phyloP scores from a whole-genome alignment of 2,888 invertebrate genomes.

The Hypolimnas misippus region DNA sequence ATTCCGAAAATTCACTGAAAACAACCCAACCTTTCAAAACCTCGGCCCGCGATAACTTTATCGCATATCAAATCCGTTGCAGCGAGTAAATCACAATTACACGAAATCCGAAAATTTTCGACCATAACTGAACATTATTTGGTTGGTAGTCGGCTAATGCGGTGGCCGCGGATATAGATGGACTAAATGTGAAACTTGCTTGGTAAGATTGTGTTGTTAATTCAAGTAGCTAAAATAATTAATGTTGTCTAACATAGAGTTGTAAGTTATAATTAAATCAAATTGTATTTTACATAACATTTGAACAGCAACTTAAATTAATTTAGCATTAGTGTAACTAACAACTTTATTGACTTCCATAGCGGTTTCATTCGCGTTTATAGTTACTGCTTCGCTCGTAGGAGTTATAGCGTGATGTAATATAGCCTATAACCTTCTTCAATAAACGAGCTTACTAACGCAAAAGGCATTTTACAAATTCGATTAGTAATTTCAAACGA shows the following conservation, averaged over 20 bases:
- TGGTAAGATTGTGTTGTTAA: not conserved
- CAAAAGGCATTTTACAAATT: too few species aligned
- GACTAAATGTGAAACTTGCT: constrained; percentile 48
- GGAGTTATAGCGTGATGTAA: too few species aligned
- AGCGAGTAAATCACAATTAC: constrained; percentile 77
- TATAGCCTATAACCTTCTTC: too few species aligned
- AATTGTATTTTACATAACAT: too few species aligned
- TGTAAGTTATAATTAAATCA: not conserved
- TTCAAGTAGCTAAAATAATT: too few species aligned
- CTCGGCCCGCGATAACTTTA: constrained; percentile 67
- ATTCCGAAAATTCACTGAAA: constrained; percentile 32
- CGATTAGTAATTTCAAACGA: too few species aligned
- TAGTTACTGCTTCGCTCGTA: too few species aligned
- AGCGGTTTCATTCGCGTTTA: too few species aligned
- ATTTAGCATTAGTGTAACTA: too few species aligned
- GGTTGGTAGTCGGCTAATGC: constrained; percentile 62
- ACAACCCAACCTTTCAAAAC: constrained; percentile 41
- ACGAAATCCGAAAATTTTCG: constrained; percentile 72
- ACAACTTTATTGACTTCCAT: too few species aligned
- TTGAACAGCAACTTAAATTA: too few species aligned
- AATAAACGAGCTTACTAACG: too few species aligned
- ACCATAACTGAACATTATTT: constrained; percentile 71
- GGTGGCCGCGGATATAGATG: constrained; percentile 46
- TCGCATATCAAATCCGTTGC: constrained; percentile 70
- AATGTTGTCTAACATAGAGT: not conserved